A percentile compares a stretch with the other conserved stretches of the same genome.
These are phyloP conservation scores for Pseudochirops corinnae DNA, from an alignment of 2,797 vertebrate genomes.

Conservation along the genomic window DNA sequence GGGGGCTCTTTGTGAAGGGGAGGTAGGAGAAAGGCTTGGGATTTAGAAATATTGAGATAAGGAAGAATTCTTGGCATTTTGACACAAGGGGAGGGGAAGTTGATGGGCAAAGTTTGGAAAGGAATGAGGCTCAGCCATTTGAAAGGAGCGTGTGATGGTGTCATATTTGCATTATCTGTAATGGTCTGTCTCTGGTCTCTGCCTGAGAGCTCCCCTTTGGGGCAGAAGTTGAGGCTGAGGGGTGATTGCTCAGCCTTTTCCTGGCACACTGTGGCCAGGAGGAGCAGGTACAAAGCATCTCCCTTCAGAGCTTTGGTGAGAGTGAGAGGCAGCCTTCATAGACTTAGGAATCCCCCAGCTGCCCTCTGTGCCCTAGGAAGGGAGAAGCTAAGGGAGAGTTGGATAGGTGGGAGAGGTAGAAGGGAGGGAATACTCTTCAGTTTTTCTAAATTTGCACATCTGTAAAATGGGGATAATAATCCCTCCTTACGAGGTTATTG, in stretches of 20 bases:
- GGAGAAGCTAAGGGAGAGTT: too few relatives aligned
- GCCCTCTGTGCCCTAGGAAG: too few relatives aligned
- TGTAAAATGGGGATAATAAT: not conserved
- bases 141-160: not conserved
- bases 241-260: not conserved
- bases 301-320: not conserved
- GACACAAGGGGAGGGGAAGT: not conserved
- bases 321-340: too few relatives aligned
- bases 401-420: too few relatives aligned
- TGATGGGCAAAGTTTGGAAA: not conserved
- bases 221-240: accelerated
- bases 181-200: not conserved
- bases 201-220: not conserved
- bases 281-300: not conserved
- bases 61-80: not conserved
- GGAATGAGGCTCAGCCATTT: not conserved
- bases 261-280: constrained; percentile 70
- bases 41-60: not conserved
- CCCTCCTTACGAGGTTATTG: not conserved
- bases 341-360: too few relatives aligned
- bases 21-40: not conserved
- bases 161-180: not conserved
- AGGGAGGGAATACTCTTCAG: not conserved
- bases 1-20: not conserved
- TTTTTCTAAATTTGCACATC: not conserved